phyloP scores from a whole-genome alignment of 1,140 invertebrate genomes.

The Papilio machaon region DNA sequence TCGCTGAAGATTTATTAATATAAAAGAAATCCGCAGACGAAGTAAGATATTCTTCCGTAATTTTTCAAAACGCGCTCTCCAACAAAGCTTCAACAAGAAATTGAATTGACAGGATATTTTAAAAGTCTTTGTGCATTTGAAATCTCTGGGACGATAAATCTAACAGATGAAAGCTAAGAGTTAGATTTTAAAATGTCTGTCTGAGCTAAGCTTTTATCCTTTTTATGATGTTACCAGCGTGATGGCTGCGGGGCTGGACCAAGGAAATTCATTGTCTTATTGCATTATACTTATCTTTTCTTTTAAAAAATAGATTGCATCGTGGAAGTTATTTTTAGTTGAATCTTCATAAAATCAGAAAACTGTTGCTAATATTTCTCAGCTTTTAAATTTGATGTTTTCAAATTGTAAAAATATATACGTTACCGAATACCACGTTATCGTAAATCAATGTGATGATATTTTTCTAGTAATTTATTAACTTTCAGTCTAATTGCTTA shows the following conservation, averaged over 20 bases:
- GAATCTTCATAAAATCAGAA: neutral
- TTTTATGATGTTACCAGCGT: neutral
- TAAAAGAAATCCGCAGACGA: neutral
- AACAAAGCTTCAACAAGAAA: conserved; percentile 4
- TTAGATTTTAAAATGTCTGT: conserved; percentile 17
- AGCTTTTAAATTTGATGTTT: neutral
- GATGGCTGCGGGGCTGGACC: neutral
- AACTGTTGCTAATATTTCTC: neutral
- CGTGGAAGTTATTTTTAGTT: neutral
- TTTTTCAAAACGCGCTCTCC: neutral
- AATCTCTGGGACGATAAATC: conserved; percentile 3
- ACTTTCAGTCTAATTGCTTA: too few relatives aligned
- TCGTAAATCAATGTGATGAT: too few relatives aligned
- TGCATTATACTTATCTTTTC: neutral
- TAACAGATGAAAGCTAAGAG: neutral
- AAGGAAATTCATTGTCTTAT: conserved; percentile 1
- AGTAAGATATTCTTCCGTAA: conserved; percentile 3
- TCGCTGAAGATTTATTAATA: neutral
- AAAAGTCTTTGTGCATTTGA: conserved; percentile 20
- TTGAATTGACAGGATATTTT: conserved; percentile 18
- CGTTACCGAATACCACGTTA: too few relatives aligned
- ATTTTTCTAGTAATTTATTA: too few relatives aligned
- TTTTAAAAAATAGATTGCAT: neutral
- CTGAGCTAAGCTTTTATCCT: conserved; percentile 17
- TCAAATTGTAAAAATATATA: too few relatives aligned